Conservation (phyloP, 2,888 invertebrate genomes). For the Diaphora mendica region DNA sequence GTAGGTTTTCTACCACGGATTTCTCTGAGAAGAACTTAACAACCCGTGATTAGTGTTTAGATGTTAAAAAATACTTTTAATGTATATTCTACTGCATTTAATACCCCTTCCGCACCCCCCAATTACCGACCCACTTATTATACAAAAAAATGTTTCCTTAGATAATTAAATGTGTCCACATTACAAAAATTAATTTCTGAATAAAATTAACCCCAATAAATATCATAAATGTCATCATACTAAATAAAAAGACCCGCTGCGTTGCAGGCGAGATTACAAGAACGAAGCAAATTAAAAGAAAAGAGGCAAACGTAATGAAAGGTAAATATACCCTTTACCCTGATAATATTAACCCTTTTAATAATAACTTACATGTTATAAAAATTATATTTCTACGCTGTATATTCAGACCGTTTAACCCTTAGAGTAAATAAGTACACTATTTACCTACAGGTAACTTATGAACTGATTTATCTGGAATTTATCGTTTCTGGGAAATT, state of each 20-base stretch:
- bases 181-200: neutral
- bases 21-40: neutral
- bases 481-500: neutral
- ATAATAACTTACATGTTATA: slow-evolving; percentile 7
- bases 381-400: neutral
- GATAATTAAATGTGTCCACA: neutral
- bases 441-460: neutral
- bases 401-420: neutral
- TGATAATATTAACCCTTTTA: slow-evolving; percentile 5
- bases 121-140: no score
- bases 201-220: neutral
- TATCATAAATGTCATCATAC: neutral
- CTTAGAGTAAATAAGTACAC: neutral
- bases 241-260: neutral
- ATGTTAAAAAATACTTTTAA: no score
- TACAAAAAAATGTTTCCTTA: neutral
- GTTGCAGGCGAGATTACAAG: slow-evolving; percentile 3
- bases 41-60: neutral
- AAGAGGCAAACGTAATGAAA: slow-evolving; percentile 9
- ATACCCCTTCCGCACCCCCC: no score
- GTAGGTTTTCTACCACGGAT: neutral
- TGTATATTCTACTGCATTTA: no score
- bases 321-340: slow-evolving; percentile 2
- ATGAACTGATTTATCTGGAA: neutral
- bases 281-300: slow-evolving; percentile 11